phyloP scores from a whole-genome alignment of 2,888 invertebrate genomes.

The Ommatoiulus sabulosus region DNA sequence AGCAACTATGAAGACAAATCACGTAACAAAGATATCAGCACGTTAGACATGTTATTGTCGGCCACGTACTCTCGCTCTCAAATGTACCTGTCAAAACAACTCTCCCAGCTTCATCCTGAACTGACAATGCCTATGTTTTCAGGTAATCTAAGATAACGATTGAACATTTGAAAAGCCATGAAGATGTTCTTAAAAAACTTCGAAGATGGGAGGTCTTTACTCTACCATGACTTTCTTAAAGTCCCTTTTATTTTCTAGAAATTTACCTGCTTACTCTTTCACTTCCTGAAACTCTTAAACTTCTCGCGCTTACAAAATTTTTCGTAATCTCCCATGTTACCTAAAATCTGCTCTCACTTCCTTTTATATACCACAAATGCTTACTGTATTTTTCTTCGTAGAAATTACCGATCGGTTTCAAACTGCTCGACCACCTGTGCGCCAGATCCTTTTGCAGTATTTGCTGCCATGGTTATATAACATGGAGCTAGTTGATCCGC shows the following conservation, averaged over 20 bases:
- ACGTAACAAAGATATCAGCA: conserved; percentile 32
- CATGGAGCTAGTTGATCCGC: conserved; percentile 97
- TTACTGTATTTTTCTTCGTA: conserved; percentile 68
- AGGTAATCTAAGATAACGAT: conserved; percentile 66
- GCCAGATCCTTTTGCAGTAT: conserved; percentile 90
- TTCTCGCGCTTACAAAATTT: neutral
- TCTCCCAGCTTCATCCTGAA: conserved; percentile 95
- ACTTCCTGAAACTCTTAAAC: neutral
- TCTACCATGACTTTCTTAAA: no score
- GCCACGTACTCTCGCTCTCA: conserved; percentile 90
- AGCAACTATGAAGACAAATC: conserved; percentile 57
- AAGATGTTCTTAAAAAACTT: no score
- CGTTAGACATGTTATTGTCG: conserved; percentile 58
- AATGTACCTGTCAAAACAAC: conserved; percentile 89
- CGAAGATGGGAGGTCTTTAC: no score
- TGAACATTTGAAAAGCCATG: neutral
- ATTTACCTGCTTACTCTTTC: no score
- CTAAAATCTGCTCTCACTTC: neutral
- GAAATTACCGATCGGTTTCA: conserved; percentile 98
- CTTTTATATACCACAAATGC: neutral
- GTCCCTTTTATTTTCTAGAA: neutral
- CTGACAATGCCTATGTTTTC: conserved; percentile 99
- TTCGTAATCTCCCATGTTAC: no score
- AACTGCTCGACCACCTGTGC: conserved; percentile 92
- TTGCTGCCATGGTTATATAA: conserved; percentile 97